phyloP scores from a whole-genome alignment of 2,888 invertebrate genomes.

The Heliconius ethilla region DNA sequence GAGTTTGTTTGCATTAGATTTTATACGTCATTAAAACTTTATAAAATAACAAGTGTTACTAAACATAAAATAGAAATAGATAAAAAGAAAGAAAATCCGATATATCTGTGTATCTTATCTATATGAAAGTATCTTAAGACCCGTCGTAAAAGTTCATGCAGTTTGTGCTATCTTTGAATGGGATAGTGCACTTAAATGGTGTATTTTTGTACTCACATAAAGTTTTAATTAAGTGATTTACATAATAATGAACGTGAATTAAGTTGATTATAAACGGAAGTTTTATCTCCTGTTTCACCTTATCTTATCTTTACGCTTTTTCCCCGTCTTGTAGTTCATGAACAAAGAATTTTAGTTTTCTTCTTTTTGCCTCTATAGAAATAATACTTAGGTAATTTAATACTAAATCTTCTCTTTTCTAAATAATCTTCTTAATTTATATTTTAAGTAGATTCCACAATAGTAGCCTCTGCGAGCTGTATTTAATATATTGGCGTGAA shows the following conservation, averaged over 20 bases:
- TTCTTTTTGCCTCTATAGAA: not conserved
- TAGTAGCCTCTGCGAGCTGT: too few relatives aligned
- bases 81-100: constrained; percentile 3
- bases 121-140: not conserved
- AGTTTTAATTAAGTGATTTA: constrained; percentile 21
- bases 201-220: constrained; percentile 18
- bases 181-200: constrained; percentile 16
- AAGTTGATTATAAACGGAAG: constrained; percentile 4
- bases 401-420: not conserved
- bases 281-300: constrained; percentile 2
- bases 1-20: constrained; percentile 11
- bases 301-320: constrained; percentile 10
- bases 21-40: constrained; percentile 19
- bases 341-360: not conserved
- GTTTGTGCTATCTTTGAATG: constrained; percentile 23
- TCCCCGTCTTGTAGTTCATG: not conserved
- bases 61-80: constrained; percentile 15
- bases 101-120: constrained; percentile 15
- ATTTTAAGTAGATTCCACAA: not conserved
- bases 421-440: too few relatives aligned
- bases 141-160: constrained; percentile 16
- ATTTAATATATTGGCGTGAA: not conserved
- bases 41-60: not conserved
- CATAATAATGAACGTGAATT: constrained; percentile 5
- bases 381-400: not conserved